These are phyloP conservation scores for Blomia tropicalis DNA, from an alignment of 2,888 invertebrate species.

Conservation along the genomic window DNA sequence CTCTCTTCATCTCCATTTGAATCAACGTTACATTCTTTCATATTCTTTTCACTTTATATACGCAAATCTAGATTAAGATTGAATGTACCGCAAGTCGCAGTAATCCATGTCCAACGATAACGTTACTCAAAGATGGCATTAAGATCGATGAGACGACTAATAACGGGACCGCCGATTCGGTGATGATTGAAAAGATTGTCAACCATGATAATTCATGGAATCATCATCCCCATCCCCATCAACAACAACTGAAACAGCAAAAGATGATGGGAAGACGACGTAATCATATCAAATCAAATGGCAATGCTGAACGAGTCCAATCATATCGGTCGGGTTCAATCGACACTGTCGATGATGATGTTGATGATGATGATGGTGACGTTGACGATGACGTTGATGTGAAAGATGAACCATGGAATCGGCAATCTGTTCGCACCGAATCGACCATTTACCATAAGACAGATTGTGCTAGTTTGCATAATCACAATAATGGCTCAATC, in stretches of 20 bases:
- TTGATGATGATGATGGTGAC: no score
- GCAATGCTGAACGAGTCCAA: no score
- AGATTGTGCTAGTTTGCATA: neutral
- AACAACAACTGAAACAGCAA: neutral
- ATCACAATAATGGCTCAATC: neutral
- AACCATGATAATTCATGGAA: neutral
- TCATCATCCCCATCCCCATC: no score
- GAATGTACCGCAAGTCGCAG: constrained; percentile 22
- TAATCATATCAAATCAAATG: neutral
- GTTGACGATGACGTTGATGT: no score
- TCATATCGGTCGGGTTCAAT: neutral
- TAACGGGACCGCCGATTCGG: no score
- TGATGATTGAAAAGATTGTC: constrained; percentile 4
- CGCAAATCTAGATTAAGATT: constrained; percentile 17
- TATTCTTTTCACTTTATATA: neutral
- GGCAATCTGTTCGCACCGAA: neutral
- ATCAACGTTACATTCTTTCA: neutral
- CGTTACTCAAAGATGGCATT: constrained; percentile 16
- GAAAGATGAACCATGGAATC: neutral
- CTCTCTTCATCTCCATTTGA: no score
- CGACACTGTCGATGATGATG: no score
- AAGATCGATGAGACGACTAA: neutral
- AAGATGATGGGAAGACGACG: no score
- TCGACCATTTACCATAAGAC: neutral
- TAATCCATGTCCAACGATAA: constrained; percentile 18